phyloP scores from a whole-genome alignment of 2,888 invertebrate species.

The Odontocerum albicorne region DNA sequence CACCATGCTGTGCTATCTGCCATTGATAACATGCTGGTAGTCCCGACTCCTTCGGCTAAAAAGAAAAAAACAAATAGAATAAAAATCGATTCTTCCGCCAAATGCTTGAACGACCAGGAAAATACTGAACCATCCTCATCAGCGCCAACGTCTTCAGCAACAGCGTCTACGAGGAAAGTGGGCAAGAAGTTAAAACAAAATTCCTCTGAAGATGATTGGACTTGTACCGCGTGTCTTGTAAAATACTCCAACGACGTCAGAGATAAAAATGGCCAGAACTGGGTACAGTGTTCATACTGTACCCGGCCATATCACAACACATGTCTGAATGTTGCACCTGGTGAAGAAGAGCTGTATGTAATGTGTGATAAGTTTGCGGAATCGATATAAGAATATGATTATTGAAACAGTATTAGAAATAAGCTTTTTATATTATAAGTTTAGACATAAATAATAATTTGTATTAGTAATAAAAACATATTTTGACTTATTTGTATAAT shows the following conservation, averaged over 20 bases:
- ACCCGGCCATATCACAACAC: slow-evolving; percentile 1
- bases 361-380: background rate
- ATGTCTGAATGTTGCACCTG: background rate
- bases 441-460: background rate
- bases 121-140: background rate
- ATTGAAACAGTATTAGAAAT: background rate
- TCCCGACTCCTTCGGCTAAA: slow-evolving; percentile 2
- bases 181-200: slow-evolving; percentile 1
- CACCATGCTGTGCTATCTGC: background rate
- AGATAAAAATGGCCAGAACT: slow-evolving; percentile 3
- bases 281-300: slow-evolving; percentile 7
- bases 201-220: slow-evolving; percentile 5
- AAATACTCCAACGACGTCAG: slow-evolving; percentile 5
- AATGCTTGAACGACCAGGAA: slow-evolving; percentile 5
- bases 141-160: background rate
- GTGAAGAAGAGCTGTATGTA: slow-evolving; percentile 2
- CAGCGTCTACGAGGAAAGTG: background rate
- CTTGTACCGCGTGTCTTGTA: background rate
- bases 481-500: background rate
- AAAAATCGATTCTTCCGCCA: slow-evolving; percentile 5
- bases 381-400: background rate
- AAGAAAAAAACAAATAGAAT: slow-evolving; percentile 1
- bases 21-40: background rate
- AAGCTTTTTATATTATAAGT: background rate
- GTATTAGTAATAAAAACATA: slow-evolving; percentile 4